Evolutionary conservation across 2,113 vertebrate species (phyloP), one percentile per base, ranked within the genome.

Genomic region (Bubo bubo): DNA sequence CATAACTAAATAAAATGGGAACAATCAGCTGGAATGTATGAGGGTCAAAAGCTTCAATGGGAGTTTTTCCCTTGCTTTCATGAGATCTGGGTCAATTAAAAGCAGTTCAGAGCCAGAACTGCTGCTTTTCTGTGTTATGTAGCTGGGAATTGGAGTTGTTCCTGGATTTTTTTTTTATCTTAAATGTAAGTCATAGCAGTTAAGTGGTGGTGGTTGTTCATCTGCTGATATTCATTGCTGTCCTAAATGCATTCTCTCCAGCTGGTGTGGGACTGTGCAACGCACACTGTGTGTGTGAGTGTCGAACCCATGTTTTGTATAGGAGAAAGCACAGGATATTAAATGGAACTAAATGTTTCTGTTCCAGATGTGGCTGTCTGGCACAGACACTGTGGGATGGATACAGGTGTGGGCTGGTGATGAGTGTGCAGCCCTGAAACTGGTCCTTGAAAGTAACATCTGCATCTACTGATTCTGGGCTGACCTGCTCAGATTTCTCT

Each of bases 121-220:
- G n/a, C 43, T 93, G 79, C 45, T 93, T 81, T 86, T 91, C 55
- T 74, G 10, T 77, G 59, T 74, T 91, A 76, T 35, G 63, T 86
- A 68, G 12, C 53, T 66, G 62, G 79, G 85, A 95, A 94, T 27
- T 95, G 52, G 85, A 90, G 34, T 70, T 64, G 39, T 95, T 91
- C 50, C 79, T 86, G 84, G 28, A 30, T 58, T 92, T 86, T 72
- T 14, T 90, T 90, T 92, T 89, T 66, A 76, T 82, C 52, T 71
- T 52, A 59, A 86, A 56, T 32, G 2, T 60, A 94, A 93, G 30
- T 62, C 23, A 32, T 39, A 64, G 43, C 60, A 73, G 9, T 73
- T 60, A 76, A 85, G 8, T 32, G 13, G 9, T 74, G 17, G 27
- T 92, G 27, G 24, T 71, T 67, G 39, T 84, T 64, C 50, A 66